phyloP scores from a whole-genome alignment of 2,888 invertebrate species.

The Cephus pygmeus region DNA sequence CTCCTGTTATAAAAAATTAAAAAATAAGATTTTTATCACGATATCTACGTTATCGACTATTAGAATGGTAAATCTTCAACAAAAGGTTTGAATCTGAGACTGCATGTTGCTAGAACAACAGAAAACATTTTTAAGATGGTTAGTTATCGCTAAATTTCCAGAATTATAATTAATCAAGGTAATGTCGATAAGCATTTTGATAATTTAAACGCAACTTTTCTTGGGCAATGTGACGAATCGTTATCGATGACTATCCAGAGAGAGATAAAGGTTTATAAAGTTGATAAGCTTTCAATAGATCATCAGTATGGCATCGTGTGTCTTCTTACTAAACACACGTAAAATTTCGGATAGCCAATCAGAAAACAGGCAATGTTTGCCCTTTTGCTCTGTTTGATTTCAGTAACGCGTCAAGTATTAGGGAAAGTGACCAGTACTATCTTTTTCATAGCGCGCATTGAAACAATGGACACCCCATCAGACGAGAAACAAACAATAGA shows the following conservation, averaged over 20 bases:
- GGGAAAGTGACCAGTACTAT: slow-evolving; percentile 5
- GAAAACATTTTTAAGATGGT: too few species aligned
- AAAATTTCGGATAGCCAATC: not conserved
- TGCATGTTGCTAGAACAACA: not conserved
- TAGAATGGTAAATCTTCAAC: not conserved
- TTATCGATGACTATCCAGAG: not conserved
- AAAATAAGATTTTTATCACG: too few species aligned
- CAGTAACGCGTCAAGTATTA: slow-evolving; percentile 18
- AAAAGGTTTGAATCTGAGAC: not conserved
- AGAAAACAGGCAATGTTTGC: slow-evolving; percentile 16
- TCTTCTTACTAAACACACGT: not conserved
- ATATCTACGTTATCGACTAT: not conserved
- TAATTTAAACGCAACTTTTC: not conserved
- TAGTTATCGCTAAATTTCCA: not conserved
- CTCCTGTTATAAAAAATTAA: not conserved
- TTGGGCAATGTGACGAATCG: not conserved
- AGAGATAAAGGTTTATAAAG: slow-evolving; percentile 1
- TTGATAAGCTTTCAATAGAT: not conserved
- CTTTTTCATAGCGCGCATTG: not conserved
- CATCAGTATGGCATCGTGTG: not conserved
- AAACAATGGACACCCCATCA: not conserved
- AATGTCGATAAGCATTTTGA: not conserved
- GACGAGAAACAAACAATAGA: not conserved
- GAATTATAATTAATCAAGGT: not conserved
- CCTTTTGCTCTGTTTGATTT: slow-evolving; percentile 11